A percentile compares a stretch with the other conserved stretches of the same genome.
phyloP scores from a whole-genome alignment of 1,140 invertebrate species.

The Papilio polytes region DNA sequence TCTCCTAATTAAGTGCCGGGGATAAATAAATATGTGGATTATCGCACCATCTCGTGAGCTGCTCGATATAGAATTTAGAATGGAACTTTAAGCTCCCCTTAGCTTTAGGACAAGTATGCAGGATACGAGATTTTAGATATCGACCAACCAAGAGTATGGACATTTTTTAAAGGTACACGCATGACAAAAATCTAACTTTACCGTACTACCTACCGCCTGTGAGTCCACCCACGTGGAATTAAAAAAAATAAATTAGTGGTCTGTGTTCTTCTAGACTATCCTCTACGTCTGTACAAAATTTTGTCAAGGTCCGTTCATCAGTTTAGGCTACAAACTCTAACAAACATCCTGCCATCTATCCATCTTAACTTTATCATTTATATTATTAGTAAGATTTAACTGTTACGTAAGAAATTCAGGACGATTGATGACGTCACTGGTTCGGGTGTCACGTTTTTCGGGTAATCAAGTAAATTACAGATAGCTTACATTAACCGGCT shows the following conservation, averaged over 20 bases:
- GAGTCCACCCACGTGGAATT: no score
- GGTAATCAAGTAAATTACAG: background rate
- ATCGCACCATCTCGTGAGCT: constrained; percentile 66
- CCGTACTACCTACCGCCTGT: no score
- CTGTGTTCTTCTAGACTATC: no score
- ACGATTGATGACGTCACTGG: background rate
- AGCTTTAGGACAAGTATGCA: background rate
- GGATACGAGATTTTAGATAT: constrained; percentile 8
- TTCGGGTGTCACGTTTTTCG: background rate
- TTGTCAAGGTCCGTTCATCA: no score
- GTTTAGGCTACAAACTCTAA: no score
- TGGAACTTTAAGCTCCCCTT: constrained; percentile 34
- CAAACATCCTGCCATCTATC: no score
- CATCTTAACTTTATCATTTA: no score
- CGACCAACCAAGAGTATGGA: background rate
- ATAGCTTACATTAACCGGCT: background rate
- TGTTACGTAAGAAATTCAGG: background rate
- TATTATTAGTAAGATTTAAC: no score
- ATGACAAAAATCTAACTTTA: no score
- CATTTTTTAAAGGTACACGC: no score
- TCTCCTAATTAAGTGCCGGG: constrained; percentile 61
- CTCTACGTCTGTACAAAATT: no score
- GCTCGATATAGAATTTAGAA: constrained; percentile 45
- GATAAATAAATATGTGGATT: constrained; percentile 75
- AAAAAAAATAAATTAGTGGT: no score